These are phyloP conservation scores for Montipora capitata DNA, from an alignment of 92 coral and sea anemone genomes.

Conservation along the genomic window DNA sequence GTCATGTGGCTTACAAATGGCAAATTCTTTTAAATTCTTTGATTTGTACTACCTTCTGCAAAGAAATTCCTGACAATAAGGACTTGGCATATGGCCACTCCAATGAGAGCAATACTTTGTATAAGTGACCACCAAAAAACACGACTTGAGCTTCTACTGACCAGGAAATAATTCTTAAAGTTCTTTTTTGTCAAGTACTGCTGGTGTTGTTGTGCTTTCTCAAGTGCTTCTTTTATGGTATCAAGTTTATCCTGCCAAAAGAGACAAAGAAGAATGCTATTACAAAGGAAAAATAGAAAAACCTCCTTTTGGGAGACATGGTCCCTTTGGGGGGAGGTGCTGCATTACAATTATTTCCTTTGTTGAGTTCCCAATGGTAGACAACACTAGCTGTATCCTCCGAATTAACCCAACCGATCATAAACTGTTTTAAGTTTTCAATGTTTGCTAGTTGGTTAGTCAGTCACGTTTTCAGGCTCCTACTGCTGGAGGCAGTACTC, in stretches of 20 bases:
- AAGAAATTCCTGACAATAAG: conserved; percentile 85
- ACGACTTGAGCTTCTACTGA: conserved; percentile 76
- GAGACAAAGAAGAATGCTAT: background rate
- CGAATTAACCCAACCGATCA: too few species aligned
- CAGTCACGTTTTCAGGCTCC: too few species aligned
- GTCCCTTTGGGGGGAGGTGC: too few species aligned
- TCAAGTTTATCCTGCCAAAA: conserved; percentile 74
- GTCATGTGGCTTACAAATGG: background rate
- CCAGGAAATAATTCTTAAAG: conserved; percentile 66
- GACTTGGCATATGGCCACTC: conserved; percentile 86
- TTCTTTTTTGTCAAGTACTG: conserved; percentile 79
- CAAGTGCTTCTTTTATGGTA: conserved; percentile 68
- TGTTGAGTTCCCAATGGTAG: too few species aligned
- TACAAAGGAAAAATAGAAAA: too few species aligned
- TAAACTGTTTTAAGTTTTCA: too few species aligned
- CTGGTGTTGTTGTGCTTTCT: conserved; percentile 79
- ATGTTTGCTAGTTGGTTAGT: too few species aligned
- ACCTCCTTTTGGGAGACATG: too few species aligned
- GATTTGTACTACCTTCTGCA: conserved; percentile 71
- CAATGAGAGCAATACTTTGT: conserved; percentile 86
- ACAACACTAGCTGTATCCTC: too few species aligned
- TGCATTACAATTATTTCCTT: too few species aligned
- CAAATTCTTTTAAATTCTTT: conserved; percentile 11
- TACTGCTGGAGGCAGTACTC: too few species aligned
- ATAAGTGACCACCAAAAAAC: conserved; percentile 95